Conservation (phyloP, 2,888 invertebrate species). For the Cataglyphis altisquamis region DNA sequence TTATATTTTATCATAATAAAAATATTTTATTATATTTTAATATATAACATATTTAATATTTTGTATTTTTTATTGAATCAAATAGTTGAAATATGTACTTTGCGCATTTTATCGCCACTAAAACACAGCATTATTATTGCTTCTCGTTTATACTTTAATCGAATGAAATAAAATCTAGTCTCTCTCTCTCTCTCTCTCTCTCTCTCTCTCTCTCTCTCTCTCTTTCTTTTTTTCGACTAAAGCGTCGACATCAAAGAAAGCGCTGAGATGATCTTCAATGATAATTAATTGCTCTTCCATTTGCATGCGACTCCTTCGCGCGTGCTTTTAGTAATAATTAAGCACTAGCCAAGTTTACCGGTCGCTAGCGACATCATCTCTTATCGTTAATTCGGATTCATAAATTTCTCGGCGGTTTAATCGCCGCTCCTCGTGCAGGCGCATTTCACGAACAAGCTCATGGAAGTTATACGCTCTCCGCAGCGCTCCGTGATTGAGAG, state of each 20-base stretch:
- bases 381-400: conserved; percentile 49
- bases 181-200: no score
- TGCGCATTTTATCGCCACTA: neutral
- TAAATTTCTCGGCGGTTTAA: conserved; percentile 46
- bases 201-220: no score
- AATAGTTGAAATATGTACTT: conserved; percentile 3
- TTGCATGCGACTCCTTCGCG: conserved; percentile 24
- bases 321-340: conserved; percentile 47
- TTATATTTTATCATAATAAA: no score
- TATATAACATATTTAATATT: no score
- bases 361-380: conserved; percentile 30
- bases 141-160: neutral
- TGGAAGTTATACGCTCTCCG: conserved; percentile 26
- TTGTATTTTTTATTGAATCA: no score
- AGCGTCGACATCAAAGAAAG: neutral
- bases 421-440: conserved; percentile 15
- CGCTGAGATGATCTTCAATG: conserved; percentile 12
- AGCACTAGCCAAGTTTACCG: conserved; percentile 42
- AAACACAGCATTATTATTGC: neutral
- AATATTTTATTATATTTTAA: no score
- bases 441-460: neutral
- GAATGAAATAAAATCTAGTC: neutral
- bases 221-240: neutral
- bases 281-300: conserved; percentile 46
- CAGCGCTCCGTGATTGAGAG: conserved; percentile 1